phyloP scores from a whole-genome alignment of 1,140 invertebrate species.

The Heterodera schachtii region DNA sequence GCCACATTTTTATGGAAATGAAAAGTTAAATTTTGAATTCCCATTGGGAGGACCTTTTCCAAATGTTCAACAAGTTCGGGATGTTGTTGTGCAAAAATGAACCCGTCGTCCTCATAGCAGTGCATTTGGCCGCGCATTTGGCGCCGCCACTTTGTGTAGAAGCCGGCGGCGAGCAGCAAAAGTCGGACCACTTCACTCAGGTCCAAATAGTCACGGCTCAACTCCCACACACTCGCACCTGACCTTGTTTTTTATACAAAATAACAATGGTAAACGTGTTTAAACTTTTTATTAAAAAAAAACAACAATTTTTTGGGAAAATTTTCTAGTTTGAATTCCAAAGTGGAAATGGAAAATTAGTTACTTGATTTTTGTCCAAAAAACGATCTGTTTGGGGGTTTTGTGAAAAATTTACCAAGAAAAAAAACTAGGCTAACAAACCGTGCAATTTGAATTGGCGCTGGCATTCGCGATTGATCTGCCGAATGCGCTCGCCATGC shows the following conservation, averaged over 20 bases:
- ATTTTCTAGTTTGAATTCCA: too few species aligned
- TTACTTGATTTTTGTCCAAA: too few species aligned
- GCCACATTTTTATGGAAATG: too few species aligned
- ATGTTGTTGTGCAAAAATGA: slow-evolving; percentile 31
- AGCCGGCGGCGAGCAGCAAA: slow-evolving; percentile 33
- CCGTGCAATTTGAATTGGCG: slow-evolving; percentile 11
- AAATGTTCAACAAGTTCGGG: slow-evolving; percentile 30
- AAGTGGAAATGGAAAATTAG: too few species aligned
- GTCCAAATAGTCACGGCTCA: slow-evolving; percentile 13
- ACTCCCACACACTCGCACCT: slow-evolving; percentile 29
- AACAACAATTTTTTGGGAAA: background rate
- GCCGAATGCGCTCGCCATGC: slow-evolving; percentile 25
- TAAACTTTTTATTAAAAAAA: too few species aligned
- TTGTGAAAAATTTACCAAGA: too few species aligned
- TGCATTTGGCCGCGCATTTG: slow-evolving; percentile 37
- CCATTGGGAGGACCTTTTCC: slow-evolving; percentile 43
- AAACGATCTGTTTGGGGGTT: too few species aligned
- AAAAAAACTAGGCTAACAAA: too few species aligned
- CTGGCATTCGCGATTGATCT: slow-evolving; percentile 34
- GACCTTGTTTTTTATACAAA: too few species aligned
- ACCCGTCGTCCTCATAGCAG: slow-evolving; percentile 43
- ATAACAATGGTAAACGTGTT: too few species aligned
- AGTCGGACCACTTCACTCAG: slow-evolving; percentile 41
- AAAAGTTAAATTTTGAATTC: too few species aligned
- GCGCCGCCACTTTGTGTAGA: slow-evolving; percentile 34